Percentiles rank a stretch among this genome's conserved stretches.
Conservation (phyloP, 1,140 invertebrate genomes). For the Lineus longissimus region DNA sequence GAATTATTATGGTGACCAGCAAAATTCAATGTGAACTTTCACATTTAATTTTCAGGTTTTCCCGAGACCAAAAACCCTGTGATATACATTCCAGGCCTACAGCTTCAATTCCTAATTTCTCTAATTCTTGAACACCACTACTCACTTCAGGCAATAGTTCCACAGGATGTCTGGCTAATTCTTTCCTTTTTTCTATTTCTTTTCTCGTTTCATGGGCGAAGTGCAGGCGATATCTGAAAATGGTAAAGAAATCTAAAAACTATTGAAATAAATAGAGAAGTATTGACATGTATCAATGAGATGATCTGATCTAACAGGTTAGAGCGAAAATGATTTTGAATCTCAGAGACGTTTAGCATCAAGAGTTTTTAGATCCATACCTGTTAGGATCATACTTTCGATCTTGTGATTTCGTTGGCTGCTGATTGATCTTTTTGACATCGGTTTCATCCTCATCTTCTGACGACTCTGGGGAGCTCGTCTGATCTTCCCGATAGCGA, state of each 20-base stretch:
- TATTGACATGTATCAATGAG: not conserved
- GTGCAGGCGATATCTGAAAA: conserved; percentile 49
- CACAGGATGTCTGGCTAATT: conserved; percentile 37
- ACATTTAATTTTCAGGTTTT: not conserved
- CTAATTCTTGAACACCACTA: no score
- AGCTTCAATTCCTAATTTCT: no score
- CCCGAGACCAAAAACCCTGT: not conserved
- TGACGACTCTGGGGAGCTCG: no score
- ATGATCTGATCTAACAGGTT: no score
- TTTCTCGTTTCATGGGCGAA: conserved; percentile 52
- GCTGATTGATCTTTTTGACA: conserved; percentile 16
- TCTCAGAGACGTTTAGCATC: not conserved
- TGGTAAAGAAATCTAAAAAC: not conserved
- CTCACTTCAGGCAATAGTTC: conserved; percentile 35
- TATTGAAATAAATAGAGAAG: not conserved
- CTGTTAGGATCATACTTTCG: conserved; percentile 18
- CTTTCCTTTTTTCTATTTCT: conserved; percentile 48
- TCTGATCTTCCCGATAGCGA: not conserved
- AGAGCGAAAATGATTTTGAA: no score
- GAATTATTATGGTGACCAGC: not conserved
- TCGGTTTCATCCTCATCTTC: not conserved
- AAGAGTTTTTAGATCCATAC: conserved; percentile 4
- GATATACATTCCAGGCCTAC: not conserved
- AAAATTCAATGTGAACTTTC: not conserved
- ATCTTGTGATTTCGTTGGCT: conserved; percentile 3